Evolutionary conservation across 2,888 invertebrate species (phyloP), one percentile per base, ranked within the genome.

Genomic region (Globia sparganii): DNA sequence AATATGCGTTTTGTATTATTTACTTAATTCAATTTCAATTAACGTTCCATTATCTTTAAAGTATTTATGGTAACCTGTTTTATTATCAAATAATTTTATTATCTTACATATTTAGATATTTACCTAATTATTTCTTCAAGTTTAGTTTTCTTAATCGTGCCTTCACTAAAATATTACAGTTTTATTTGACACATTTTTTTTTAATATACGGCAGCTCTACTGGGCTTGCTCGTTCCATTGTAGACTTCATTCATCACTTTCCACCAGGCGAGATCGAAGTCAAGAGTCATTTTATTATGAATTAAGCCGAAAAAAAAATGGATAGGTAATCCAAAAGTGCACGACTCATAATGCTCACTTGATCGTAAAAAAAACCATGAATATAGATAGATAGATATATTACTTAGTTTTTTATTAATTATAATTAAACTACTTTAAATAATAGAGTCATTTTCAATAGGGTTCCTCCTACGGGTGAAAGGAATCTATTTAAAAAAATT

Each of bases 301-400:
- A n/a, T n/a, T n/a, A n/a, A n/a, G n/a, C 18, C 5, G 4, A 13
- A 21, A 9, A 13, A n/a, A n/a, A 0, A 1, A 1, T 4, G n/a
- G n/a, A n/a, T n/a, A n/a, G n/a, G n/a, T n/a, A n/a, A n/a, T n/a
- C n/a, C n/a, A n/a, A n/a, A n/a, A n/a, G n/a, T n/a, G n/a, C n/a
- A n/a, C n/a, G n/a, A n/a, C n/a, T n/a, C n/a, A n/a, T n/a, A n/a
- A n/a, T n/a, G n/a, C n/a, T n/a, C n/a, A n/a, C n/a, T n/a, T n/a
- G n/a, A n/a, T n/a, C n/a, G n/a, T n/a, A n/a, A n/a, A n/a, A n/a
- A n/a, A n/a, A n/a, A n/a, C n/a, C n/a, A n/a, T n/a, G n/a, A n/a
- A n/a, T n/a, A n/a, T n/a, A n/a, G n/a, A n/a, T n/a, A n/a, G n/a
- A n/a, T n/a, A n/a, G n/a, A n/a, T n/a, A n/a, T n/a, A n/a, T n/a